A percentile compares a stretch with the other conserved stretches of the same genome.
Conservation (phyloP, 2,113 vertebrate species). For the Strigops habroptila region DNA sequence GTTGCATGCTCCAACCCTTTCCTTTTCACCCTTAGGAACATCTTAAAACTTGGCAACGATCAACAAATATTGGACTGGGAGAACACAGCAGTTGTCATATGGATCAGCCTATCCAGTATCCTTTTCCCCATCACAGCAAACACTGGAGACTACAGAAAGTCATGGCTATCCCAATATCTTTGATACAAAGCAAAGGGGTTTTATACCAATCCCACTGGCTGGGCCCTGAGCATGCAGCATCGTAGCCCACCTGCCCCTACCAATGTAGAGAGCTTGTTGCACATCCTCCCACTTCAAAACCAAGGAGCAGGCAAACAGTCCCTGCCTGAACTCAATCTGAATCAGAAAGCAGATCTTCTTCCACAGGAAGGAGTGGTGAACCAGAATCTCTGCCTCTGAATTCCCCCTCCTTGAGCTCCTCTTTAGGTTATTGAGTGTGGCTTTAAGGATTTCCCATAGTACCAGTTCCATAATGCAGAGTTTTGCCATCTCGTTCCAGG, state of each 20-base stretch:
- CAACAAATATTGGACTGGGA: rapidly evolving
- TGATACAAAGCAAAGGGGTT: neutral
- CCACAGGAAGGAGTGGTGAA: neutral
- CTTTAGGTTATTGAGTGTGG: neutral
- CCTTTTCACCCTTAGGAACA: neutral
- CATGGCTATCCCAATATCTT: neutral
- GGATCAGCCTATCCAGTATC: neutral
- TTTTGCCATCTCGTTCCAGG: neutral
- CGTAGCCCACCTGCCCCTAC: neutral
- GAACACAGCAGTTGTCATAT: neutral
- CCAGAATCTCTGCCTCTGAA: neutral
- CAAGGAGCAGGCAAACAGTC: neutral
- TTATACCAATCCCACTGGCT: neutral
- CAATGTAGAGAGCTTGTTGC: neutral
- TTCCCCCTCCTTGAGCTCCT: neutral
- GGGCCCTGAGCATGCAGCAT: neutral
- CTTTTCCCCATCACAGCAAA: neutral
- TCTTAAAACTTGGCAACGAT: neutral
- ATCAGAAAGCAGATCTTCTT: neutral
- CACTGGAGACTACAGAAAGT: neutral
- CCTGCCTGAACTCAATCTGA: neutral
- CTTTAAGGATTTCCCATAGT: neutral
- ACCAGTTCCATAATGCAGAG: neutral
- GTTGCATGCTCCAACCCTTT: rapidly evolving
- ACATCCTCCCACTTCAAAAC: neutral